phyloP scores from a whole-genome alignment of 92 coral and sea anemone species.

The Muricea muricata region DNA sequence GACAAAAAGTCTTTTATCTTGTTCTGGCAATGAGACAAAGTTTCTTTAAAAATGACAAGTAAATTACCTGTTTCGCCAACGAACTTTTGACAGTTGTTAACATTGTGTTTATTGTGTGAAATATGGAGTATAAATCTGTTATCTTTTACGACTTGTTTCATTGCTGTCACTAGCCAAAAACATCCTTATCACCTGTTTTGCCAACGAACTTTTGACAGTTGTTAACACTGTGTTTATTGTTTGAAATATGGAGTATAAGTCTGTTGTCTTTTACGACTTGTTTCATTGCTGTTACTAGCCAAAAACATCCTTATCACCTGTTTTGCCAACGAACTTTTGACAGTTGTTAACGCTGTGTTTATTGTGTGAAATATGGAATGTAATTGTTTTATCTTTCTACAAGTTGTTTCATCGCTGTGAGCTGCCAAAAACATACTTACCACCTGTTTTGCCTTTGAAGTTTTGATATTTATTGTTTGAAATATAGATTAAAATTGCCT shows the following conservation, averaged over 20 bases:
- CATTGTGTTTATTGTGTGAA: not conserved
- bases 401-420: not conserved
- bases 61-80: not conserved
- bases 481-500: no score
- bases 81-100: not conserved
- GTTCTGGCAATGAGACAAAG: not conserved
- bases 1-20: not conserved
- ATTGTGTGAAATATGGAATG: not conserved
- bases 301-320: not conserved
- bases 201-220: slow-evolving; percentile 2
- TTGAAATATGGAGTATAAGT: not conserved
- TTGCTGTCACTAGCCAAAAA: not conserved
- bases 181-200: not conserved
- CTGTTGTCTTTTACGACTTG: not conserved
- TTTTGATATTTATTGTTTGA: slow-evolving; percentile 7
- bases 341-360: not conserved
- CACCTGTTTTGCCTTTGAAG: not conserved
- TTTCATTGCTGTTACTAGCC: not conserved
- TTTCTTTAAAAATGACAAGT: not conserved
- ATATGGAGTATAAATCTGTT: not conserved
- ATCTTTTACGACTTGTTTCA: not conserved
- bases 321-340: not conserved
- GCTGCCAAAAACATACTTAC: no score
- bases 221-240: not conserved
- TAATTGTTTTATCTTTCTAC: not conserved